A percentile compares a stretch with the other conserved stretches of the same genome.
phyloP scores from a whole-genome alignment of 2,797 vertebrate genomes.

The Meda fulgida region DNA sequence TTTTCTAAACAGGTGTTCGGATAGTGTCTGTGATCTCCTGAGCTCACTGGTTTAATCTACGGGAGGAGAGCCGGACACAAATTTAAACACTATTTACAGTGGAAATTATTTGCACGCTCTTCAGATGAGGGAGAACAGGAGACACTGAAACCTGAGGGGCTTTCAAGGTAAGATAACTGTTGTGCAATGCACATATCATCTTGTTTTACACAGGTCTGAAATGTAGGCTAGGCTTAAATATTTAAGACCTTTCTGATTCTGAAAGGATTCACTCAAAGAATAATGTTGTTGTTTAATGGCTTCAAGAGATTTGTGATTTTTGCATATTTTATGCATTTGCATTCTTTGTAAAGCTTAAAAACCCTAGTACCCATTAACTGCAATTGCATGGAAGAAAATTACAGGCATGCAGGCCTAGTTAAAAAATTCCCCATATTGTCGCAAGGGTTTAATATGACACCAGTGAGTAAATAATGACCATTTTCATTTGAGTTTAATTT shows the following conservation, averaged over 20 bases:
- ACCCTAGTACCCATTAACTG: not conserved
- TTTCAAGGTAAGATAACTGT: slow-evolving; percentile 60
- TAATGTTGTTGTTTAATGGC: not conserved
- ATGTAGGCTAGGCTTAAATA: not conserved
- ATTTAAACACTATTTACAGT: slow-evolving; percentile 30
- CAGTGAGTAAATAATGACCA: not conserved
- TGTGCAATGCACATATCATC: not conserved
- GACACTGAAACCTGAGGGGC: slow-evolving; percentile 66
- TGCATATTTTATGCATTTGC: not conserved
- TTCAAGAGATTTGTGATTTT: not conserved
- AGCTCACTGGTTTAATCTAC: slow-evolving; percentile 46
- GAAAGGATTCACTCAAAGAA: not conserved
- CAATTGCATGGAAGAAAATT: not conserved
- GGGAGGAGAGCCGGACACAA: slow-evolving; percentile 13
- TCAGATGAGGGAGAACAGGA: slow-evolving; percentile 64
- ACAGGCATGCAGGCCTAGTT: too few relatives aligned
- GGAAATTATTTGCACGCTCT: slow-evolving; percentile 56
- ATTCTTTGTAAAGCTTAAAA: not conserved
- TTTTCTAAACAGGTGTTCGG: slow-evolving; percentile 59
- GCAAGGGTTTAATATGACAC: not conserved
- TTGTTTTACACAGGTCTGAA: slow-evolving; percentile 11
- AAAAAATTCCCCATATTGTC: not conserved
- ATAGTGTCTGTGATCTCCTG: slow-evolving; percentile 52
- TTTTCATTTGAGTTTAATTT: not conserved
- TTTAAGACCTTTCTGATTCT: not conserved